Conservation (phyloP, 1,140 invertebrate genomes). For the Sitobion miscanthi region DNA sequence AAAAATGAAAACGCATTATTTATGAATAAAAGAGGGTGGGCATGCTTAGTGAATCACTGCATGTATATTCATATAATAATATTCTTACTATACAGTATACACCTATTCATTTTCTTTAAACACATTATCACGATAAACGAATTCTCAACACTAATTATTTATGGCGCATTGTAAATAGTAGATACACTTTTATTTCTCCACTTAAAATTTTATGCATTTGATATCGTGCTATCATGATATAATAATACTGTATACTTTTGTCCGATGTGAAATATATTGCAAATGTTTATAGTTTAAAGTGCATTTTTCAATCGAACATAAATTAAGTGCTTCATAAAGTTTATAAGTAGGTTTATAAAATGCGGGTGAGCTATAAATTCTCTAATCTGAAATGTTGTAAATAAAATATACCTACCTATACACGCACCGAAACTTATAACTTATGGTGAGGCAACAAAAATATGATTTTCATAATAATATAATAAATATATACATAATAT, state of each 20-base stretch:
- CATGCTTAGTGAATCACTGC: not conserved
- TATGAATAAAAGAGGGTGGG: not conserved
- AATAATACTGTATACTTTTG: not conserved
- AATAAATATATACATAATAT: not conserved
- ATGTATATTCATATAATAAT: not conserved
- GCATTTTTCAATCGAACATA: not conserved
- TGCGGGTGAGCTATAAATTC: not conserved
- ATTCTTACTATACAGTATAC: not conserved
- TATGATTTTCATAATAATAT: slow-evolving; percentile 9
- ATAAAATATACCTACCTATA: not conserved
- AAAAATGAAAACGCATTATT: not conserved
- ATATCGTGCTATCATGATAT: not conserved
- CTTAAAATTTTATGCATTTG: not conserved
- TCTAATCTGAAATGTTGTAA: not conserved
- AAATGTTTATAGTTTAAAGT: not conserved
- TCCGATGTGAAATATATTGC: not conserved
- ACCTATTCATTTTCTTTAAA: not conserved
- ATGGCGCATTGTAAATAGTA: not conserved
- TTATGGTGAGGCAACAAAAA: not conserved
- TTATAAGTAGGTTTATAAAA: not conserved
- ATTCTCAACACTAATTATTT: not conserved
- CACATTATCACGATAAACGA: not conserved
- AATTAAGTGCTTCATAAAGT: slow-evolving; percentile 8
- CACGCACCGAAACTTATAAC: not conserved
- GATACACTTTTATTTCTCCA: not conserved